Evolutionary conservation across 2,113 vertebrate genomes (phyloP).

Genomic region (Odontophorus gujanensis): DNA sequence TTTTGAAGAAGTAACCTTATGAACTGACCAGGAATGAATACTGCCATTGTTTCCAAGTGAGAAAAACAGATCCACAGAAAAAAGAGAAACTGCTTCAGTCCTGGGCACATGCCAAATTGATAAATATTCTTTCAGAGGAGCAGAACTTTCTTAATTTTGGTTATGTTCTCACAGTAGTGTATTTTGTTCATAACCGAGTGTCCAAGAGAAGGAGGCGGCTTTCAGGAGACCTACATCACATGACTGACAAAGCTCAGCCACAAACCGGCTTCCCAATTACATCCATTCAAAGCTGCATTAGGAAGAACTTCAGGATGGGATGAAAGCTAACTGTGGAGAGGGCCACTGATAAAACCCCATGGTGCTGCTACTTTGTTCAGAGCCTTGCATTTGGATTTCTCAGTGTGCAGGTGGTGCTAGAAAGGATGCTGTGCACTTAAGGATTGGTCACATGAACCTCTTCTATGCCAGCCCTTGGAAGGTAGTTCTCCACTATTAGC

Average conservation of each 20-base stretch:
- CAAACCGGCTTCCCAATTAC: background rate
- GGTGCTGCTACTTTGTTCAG: background rate
- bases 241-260: conserved; percentile 15
- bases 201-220: background rate
- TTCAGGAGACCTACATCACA: background rate
- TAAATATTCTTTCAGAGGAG: conserved; percentile 4
- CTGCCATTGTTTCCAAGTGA: conserved; percentile 21
- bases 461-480: background rate
- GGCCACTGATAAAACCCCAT: background rate
- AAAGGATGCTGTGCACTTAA: background rate
- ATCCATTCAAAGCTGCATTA: background rate
- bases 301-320: background rate
- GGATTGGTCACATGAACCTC: accelerated
- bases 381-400: background rate
- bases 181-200: background rate
- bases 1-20: background rate
- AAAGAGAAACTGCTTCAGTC: background rate
- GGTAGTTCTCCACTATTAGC: background rate
- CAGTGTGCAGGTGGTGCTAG: background rate
- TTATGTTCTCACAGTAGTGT: conserved; percentile 6
- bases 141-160: conserved; percentile 31
- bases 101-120: background rate
- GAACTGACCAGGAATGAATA: conserved; percentile 10
- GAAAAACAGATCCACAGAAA: background rate
- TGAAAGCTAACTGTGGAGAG: background rate